These are phyloP conservation scores for Upupa epops DNA, from an alignment of 2,113 vertebrate species.

Conservation along the genomic window DNA sequence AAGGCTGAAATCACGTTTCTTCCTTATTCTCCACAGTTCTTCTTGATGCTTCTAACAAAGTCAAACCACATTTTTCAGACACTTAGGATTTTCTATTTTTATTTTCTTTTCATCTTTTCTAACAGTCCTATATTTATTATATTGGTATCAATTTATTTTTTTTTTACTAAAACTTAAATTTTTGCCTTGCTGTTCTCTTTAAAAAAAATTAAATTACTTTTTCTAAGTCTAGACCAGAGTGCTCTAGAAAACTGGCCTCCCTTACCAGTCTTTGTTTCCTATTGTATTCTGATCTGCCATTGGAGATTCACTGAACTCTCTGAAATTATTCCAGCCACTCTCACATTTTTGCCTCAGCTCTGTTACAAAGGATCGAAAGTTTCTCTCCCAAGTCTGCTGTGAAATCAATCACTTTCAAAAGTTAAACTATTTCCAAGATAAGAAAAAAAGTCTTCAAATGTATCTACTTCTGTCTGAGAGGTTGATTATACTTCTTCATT, in stretches of 20 bases:
- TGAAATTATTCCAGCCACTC: neutral
- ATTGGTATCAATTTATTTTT: neutral
- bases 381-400: neutral
- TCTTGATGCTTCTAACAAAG: neutral
- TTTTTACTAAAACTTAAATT: neutral
- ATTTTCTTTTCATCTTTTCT: neutral
- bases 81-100: neutral
- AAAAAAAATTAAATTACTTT: neutral
- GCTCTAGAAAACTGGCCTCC: neutral
- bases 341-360: neutral
- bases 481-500: neutral
- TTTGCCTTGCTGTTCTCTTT: neutral
- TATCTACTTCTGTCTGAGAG: neutral
- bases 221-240: neutral
- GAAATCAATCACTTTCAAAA: neutral
- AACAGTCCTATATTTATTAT: neutral
- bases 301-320: neutral
- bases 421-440: neutral
- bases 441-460: neutral
- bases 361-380: neutral
- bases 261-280: slow-evolving; percentile 20
- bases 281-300: neutral
- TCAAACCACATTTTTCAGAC: neutral
- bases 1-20: neutral
- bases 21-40: neutral